phyloP scores from a whole-genome alignment of 2,797 vertebrate genomes.

The Steatocranus sp. region DNA sequence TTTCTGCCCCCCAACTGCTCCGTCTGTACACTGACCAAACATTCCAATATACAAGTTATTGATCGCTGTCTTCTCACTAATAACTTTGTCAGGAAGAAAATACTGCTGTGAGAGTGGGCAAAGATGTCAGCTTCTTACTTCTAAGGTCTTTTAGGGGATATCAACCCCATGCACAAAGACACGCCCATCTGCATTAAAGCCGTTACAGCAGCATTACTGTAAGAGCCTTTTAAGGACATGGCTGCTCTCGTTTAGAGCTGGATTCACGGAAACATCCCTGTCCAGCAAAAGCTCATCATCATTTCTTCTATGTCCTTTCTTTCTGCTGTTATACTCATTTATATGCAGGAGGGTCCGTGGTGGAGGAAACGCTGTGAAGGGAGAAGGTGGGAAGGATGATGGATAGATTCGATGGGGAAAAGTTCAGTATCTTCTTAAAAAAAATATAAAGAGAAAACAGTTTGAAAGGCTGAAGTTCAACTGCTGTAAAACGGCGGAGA shows the following conservation, averaged over 20 bases:
- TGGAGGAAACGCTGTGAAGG: neutral
- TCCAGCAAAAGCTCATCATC: neutral
- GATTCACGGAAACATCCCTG: neutral
- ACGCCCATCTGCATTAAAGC: neutral
- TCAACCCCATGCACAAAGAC: neutral
- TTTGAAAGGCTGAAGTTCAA: constrained; percentile 5
- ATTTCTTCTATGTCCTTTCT: neutral
- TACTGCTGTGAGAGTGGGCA: neutral
- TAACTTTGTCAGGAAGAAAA: neutral
- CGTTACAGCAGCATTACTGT: constrained; percentile 31
- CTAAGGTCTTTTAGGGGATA: neutral
- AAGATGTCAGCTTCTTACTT: neutral
- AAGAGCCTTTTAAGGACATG: constrained; percentile 21
- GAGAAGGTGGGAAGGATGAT: neutral
- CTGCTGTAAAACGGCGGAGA: neutral
- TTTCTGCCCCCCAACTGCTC: neutral
- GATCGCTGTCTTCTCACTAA: neutral
- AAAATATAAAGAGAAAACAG: constrained; percentile 1
- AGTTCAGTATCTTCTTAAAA: constrained; percentile 5
- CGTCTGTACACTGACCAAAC: neutral
- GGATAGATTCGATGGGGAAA: neutral
- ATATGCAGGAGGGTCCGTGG: neutral
- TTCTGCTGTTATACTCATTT: neutral
- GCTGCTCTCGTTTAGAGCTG: constrained; percentile 1
- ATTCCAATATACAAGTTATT: neutral